Evolutionary conservation across 2,113 vertebrate genomes (phyloP).

Genomic region (Callithrix jacchus): DNA sequence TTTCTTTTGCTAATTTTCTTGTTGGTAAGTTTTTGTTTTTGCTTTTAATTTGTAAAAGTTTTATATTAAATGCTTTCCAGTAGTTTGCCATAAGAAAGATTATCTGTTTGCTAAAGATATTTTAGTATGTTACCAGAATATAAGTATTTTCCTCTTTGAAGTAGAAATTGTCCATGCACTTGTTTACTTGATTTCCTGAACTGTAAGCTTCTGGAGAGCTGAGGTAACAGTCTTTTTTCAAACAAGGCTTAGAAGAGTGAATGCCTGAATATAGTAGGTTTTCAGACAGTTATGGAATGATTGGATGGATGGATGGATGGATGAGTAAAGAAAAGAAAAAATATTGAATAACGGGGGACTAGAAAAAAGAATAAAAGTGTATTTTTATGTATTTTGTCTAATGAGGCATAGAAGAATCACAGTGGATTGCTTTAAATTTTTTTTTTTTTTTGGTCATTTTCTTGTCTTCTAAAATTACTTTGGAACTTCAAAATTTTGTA

Average conservation of each 20-base stretch:
- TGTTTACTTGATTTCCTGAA: background rate
- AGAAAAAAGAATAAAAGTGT: background rate
- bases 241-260: background rate
- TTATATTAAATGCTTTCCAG: background rate
- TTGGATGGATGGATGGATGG: background rate
- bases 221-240: background rate
- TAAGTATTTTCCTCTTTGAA: background rate
- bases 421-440: background rate
- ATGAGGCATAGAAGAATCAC: background rate
- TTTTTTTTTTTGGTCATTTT: background rate
- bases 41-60: background rate
- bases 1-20: background rate
- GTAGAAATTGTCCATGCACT: background rate
- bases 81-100: background rate
- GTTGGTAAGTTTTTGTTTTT: background rate
- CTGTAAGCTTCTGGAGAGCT: background rate
- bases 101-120: background rate
- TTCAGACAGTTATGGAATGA: background rate
- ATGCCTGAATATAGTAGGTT: background rate
- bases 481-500: conserved; percentile 42
- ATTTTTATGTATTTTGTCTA: background rate
- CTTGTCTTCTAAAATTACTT: conserved; percentile 35
- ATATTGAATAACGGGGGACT: too few species aligned
- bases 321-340: background rate
- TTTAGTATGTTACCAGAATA: background rate